phyloP scores from a whole-genome alignment of 2,113 vertebrate genomes.

The Sapajus apella region DNA sequence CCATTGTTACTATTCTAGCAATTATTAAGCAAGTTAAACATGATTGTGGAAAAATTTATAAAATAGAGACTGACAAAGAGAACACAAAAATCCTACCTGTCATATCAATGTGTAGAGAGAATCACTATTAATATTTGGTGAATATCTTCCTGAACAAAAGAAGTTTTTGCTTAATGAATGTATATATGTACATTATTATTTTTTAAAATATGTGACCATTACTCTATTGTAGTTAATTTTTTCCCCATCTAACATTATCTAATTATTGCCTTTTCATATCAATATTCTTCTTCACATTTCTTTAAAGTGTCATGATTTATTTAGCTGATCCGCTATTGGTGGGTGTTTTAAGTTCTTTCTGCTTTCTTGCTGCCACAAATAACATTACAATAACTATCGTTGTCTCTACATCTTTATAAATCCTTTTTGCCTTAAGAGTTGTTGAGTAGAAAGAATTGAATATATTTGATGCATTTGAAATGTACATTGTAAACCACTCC shows the following conservation, averaged over 20 bases:
- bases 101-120: not conserved
- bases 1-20: not conserved
- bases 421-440: not conserved
- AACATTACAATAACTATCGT: not conserved
- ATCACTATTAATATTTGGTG: not conserved
- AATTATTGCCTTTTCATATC: not conserved
- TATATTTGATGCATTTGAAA: slow-evolving; percentile 36
- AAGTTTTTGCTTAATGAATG: not conserved
- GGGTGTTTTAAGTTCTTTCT: not conserved
- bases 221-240: not conserved
- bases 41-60: not conserved
- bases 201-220: not conserved
- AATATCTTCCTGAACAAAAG: not conserved
- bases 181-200: not conserved
- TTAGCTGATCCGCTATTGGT: not conserved
- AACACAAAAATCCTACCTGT: not conserved
- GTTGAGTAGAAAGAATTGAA: not conserved
- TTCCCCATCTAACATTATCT: not conserved
- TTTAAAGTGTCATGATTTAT: not conserved
- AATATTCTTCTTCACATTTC: not conserved
- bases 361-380: not conserved
- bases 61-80: not conserved
- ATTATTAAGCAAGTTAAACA: not conserved
- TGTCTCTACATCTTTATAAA: not conserved
- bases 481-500: not conserved